A percentile compares a stretch with the other conserved stretches of the same genome.
These are phyloP conservation scores for Meteorus sp. DNA, from an alignment of 1,140 invertebrate genomes.

Conservation along the genomic window DNA sequence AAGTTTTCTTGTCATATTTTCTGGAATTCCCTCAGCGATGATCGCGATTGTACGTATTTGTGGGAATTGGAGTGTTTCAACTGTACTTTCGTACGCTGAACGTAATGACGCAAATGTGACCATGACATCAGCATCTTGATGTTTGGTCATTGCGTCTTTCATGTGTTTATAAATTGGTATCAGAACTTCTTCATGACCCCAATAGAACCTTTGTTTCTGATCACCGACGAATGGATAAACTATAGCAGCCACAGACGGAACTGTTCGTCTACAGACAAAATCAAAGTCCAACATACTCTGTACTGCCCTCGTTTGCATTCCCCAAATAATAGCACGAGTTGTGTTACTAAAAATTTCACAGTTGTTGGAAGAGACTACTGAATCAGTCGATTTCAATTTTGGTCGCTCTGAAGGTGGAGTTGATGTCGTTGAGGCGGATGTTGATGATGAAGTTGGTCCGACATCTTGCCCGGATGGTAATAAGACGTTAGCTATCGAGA, in stretches of 20 bases:
- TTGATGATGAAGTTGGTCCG: conserved; percentile 48
- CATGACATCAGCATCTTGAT: conserved; percentile 92
- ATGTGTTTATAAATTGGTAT: conserved; percentile 93
- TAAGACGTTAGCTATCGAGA: conserved; percentile 91
- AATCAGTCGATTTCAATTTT: conserved; percentile 35
- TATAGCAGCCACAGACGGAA: conserved; percentile 90
- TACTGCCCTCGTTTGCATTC: conserved; percentile 98
- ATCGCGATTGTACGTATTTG: conserved; percentile 97
- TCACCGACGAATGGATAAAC: conserved; percentile 99
- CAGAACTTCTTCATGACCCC: conserved; percentile 92
- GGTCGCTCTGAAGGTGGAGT: conserved; percentile 31
- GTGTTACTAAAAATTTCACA: conserved; percentile 74
- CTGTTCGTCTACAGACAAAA: conserved; percentile 90
- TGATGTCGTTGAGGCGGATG: conserved; percentile 38
- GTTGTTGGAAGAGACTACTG: conserved; percentile 31
- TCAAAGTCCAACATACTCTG: conserved; percentile 99
- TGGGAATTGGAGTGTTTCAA: conserved; percentile 90
- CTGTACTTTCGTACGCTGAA: conserved; percentile 95
- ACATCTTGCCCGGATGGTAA: conserved; percentile 77
- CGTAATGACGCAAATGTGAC: conserved; percentile 98
- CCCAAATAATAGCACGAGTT: conserved; percentile 97
- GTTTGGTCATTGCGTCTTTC: conserved; percentile 94
- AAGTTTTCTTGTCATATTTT: conserved; percentile 95
- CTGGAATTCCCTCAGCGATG: conserved; percentile 98
- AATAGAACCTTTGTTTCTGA: conserved; percentile 99